phyloP scores from a whole-genome alignment of 2,888 invertebrate species.

The Blastobasis adustella region DNA sequence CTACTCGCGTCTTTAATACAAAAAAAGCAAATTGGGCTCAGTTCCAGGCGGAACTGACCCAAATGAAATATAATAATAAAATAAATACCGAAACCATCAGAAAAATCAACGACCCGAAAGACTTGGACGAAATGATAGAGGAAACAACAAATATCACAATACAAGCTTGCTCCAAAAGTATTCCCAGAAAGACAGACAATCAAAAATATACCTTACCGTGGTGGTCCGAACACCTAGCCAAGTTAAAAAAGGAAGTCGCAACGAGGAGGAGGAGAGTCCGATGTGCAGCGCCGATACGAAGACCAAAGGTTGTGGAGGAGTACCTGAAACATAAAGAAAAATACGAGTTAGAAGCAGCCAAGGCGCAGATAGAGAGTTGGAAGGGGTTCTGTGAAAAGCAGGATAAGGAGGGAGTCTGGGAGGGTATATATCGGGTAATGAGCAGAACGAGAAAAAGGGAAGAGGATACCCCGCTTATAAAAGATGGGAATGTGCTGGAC shows the following conservation, averaged over 20 bases:
- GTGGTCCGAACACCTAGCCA: too few species aligned
- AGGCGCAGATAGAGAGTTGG: conserved; percentile 14
- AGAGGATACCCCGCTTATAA: too few species aligned
- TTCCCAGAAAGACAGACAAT: too few species aligned
- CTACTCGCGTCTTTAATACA: conserved; percentile 7
- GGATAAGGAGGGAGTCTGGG: conserved; percentile 12
- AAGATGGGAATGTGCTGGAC: too few species aligned
- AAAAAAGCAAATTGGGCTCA: conserved; percentile 5
- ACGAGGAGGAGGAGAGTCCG: conserved; percentile 6
- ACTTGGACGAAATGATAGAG: too few species aligned
- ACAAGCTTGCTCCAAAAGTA: too few species aligned
- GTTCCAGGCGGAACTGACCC: not conserved
- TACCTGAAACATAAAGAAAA: conserved; percentile 12
- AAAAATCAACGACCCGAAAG: too few species aligned
- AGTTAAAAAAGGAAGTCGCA: conserved; percentile 7
- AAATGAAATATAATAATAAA: too few species aligned
- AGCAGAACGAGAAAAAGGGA: too few species aligned
- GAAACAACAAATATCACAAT: too few species aligned
- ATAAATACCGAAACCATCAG: too few species aligned
- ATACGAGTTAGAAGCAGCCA: conserved; percentile 11
- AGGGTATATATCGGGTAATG: conserved; percentile 5
- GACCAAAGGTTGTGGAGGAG: conserved; percentile 8
- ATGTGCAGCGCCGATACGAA: conserved; percentile 11
- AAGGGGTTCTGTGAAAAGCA: conserved; percentile 14
- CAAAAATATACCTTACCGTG: too few species aligned